phyloP scores from a whole-genome alignment of 2,888 invertebrate genomes.

The Lydus trimaculatus region DNA sequence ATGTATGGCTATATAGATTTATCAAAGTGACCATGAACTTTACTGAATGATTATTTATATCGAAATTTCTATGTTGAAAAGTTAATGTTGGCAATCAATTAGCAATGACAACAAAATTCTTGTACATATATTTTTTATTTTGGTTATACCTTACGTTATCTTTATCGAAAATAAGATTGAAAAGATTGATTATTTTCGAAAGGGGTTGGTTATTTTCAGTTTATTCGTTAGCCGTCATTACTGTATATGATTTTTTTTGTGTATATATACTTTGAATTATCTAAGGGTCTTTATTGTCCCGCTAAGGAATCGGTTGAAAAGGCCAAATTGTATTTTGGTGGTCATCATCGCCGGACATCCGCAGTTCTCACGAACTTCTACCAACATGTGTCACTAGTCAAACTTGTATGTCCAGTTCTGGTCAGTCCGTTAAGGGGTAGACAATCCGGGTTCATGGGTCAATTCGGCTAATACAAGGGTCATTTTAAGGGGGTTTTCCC shows the following conservation, averaged over 20 bases:
- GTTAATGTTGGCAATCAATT: constrained; percentile 26
- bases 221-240: neutral
- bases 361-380: constrained; percentile 39
- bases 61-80: constrained; percentile 18
- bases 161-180: neutral
- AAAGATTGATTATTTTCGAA: neutral
- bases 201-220: neutral
- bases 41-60: constrained; percentile 23
- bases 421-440: constrained; percentile 57
- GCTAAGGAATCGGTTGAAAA: constrained; percentile 7
- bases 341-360: constrained; percentile 43
- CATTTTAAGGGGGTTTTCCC: constrained; percentile 48
- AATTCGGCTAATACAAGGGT: constrained; percentile 51
- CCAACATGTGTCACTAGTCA: constrained; percentile 53
- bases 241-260: neutral
- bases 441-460: constrained; percentile 46
- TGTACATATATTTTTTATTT: neutral
- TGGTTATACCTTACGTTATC: neutral
- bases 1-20: neutral
- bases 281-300: constrained; percentile 7
- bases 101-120: constrained; percentile 17
- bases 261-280: neutral
- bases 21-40: constrained; percentile 25
- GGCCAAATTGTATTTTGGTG: constrained; percentile 14
- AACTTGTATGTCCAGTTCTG: constrained; percentile 57